Conservation (phyloP, 2,113 vertebrate genomes). For the Gobiocypris rarus region DNA sequence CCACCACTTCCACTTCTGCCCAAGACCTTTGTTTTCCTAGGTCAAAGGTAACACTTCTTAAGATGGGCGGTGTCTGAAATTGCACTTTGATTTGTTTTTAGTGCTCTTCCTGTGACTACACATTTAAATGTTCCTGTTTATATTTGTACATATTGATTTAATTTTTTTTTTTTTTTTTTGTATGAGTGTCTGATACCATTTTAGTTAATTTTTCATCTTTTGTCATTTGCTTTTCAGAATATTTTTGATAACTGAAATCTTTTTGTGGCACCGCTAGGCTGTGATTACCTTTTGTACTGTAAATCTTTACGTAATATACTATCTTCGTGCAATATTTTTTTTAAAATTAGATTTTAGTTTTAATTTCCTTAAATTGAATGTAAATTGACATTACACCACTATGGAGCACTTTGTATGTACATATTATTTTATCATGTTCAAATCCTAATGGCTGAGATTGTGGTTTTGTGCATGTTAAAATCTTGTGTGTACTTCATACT, state of each 20-base stretch:
- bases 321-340: constrained; percentile 47
- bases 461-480: constrained; percentile 11
- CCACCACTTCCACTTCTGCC: neutral
- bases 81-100: constrained; percentile 56
- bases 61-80: neutral
- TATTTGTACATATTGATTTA: constrained; percentile 66
- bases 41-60: constrained; percentile 44
- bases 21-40: neutral
- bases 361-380: constrained; percentile 19
- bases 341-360: constrained; percentile 13
- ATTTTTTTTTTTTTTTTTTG: constrained; percentile 53
- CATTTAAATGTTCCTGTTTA: constrained; percentile 77
- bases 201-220: constrained; percentile 16
- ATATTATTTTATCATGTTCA: constrained; percentile 16
- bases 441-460: neutral
- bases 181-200: constrained; percentile 22
- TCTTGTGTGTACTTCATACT: neutral
- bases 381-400: neutral
- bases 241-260: neutral
- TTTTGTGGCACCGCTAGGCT: constrained; percentile 29
- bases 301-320: neutral
- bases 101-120: constrained; percentile 87
- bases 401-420: neutral
- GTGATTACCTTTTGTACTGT: constrained; percentile 35
- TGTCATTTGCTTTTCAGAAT: neutral